Conservation (phyloP, 2,113 vertebrate species). For the Baryphthengus martii region DNA sequence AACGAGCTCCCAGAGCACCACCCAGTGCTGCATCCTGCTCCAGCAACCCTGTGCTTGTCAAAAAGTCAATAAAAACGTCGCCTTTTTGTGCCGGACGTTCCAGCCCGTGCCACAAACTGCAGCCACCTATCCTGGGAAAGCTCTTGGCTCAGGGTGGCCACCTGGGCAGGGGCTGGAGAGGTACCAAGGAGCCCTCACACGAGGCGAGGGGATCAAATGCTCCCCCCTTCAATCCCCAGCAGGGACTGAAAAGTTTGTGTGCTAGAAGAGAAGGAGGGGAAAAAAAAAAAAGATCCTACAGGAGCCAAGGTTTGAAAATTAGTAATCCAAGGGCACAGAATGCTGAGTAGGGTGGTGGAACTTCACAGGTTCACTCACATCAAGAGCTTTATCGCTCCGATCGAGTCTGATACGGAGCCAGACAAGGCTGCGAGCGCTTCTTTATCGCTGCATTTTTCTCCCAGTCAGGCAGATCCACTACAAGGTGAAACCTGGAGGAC, state of each 20-base stretch:
- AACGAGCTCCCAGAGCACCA: not conserved
- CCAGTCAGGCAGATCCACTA: too few species aligned
- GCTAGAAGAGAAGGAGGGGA: not conserved
- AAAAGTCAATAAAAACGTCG: not conserved
- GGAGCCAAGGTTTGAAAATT: not conserved
- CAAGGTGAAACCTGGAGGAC: not conserved
- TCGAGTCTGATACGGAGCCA: not conserved
- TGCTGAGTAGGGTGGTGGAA: not conserved
- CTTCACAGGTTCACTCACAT: not conserved
- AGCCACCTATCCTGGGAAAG: not conserved
- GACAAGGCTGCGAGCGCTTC: not conserved
- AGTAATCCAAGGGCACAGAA: not conserved
- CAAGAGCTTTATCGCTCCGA: not conserved
- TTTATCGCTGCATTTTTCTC: not conserved
- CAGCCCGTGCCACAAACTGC: not conserved
- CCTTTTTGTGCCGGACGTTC: not conserved
- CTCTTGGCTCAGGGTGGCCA: not conserved
- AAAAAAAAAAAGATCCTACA: not conserved
- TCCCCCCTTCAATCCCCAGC: not conserved
- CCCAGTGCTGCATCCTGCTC: fast-evolving
- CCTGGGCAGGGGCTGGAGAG: not conserved
- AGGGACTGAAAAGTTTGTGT: not conserved
- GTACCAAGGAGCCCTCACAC: too few species aligned
- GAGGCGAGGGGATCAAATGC: not conserved
- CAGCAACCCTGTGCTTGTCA: not conserved